Evolutionary conservation across 2,888 invertebrate species (phyloP), one percentile per base, ranked within the genome.

Genomic region (Hypomecis atomaria): DNA sequence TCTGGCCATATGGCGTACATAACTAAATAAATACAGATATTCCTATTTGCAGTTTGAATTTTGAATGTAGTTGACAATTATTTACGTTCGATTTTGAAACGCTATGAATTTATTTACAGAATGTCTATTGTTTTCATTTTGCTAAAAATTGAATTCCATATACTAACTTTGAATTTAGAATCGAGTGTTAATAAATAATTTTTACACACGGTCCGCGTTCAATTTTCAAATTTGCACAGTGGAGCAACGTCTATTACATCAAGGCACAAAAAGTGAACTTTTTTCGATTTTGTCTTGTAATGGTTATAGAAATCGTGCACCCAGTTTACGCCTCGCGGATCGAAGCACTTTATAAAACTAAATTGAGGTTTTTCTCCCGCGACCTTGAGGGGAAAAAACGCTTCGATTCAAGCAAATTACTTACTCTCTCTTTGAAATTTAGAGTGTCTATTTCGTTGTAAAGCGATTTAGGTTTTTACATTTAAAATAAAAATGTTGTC

Each of bases 341-440:
- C 72, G 75, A 78, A 76, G 78, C 81, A 82, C 81, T 79, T 77
- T 82, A 82, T 82, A 79, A 23, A 23, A 78, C 78, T 70, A 81
- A 81, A 77, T 77, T 75, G 75, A 73, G 78, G 81, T 79, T 83
- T 82, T 75, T 73, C 75, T 72, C 65, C 65, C 58, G 69, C 74
- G 79, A 80, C 83, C 84, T 84, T 83, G 79, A 69, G 62, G 66
- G 66, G 23, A 23, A 77, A 75, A 78, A 71, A 71, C 73, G 73
- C 65, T 67, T 62, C 66, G 72, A 77, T 74, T 69, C 70, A 79
- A 81, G 75, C 78, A 71, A 79, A 83, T 82, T 52, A 52, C 52
- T 52, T 80, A 81, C 82, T 83, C 86, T 86, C 81, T 70, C 77
- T 84, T 83, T 79, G 78, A 79, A 76, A 78, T 79, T 78, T 74